Evolutionary conservation across 2,888 invertebrate genomes (phyloP).

Genomic region (Folsomia candida): DNA sequence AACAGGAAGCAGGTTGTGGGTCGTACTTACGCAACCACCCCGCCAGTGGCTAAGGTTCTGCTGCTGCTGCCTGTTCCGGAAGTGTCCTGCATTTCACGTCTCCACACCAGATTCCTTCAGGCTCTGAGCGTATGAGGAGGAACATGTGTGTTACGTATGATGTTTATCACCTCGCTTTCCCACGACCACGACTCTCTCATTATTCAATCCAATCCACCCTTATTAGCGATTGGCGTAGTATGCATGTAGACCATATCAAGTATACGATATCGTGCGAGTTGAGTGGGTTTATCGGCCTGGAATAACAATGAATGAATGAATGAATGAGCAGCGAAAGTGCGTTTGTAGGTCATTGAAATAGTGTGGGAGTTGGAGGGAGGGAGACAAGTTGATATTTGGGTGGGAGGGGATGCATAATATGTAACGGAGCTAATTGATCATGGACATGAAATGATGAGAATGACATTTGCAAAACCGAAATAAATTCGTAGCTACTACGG

Average conservation of each 20-base stretch:
- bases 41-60: neutral
- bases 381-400: neutral
- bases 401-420: neutral
- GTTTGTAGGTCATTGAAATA: neutral
- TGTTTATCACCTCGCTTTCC: neutral
- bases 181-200: neutral
- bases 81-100: neutral
- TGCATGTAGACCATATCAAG: neutral
- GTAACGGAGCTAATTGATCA: too few relatives aligned
- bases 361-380: neutral
- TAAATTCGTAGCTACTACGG: too few relatives aligned
- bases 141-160: neutral
- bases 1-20: neutral
- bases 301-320: neutral
- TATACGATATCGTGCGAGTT: neutral
- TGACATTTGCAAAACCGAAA: too few relatives aligned
- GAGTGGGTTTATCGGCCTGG: too few relatives aligned
- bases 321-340: neutral
- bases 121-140: neutral
- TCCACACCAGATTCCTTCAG: neutral
- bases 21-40: neutral
- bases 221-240: neutral
- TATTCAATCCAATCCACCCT: too few relatives aligned
- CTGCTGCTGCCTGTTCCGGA: neutral
- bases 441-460: too few relatives aligned